A percentile compares a stretch with the other conserved stretches of the same genome.
Conservation (phyloP, 2,113 vertebrate genomes). For the Protobothrops mucrosquamatus region DNA sequence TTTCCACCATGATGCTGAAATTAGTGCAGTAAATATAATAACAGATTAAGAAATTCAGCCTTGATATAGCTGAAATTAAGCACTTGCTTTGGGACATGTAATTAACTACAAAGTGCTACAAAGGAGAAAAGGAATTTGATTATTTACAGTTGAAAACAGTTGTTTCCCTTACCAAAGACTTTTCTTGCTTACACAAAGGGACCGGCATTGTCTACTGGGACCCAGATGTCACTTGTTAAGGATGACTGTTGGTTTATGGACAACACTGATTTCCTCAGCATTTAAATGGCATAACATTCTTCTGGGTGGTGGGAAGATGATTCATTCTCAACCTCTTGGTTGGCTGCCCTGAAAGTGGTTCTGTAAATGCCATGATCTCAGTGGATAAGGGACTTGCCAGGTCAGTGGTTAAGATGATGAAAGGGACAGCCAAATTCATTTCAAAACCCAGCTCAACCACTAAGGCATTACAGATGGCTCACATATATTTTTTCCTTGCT, state of each 20-base stretch:
- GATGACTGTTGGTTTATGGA: background rate
- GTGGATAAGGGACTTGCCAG: background rate
- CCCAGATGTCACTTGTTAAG: background rate
- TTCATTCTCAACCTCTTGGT: background rate
- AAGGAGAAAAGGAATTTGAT: background rate
- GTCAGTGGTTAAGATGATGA: background rate
- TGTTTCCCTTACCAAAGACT: background rate
- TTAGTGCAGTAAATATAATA: background rate
- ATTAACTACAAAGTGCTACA: background rate
- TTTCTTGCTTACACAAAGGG: background rate
- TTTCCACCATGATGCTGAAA: background rate
- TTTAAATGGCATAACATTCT: background rate
- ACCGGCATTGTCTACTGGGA: background rate
- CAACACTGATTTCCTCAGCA: background rate
- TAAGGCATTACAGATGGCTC: background rate
- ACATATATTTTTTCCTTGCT: background rate
- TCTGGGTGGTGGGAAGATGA: background rate
- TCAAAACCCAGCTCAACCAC: background rate
- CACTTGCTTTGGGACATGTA: fast-evolving
- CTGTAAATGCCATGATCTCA: background rate
- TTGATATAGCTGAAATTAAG: background rate
- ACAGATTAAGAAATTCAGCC: background rate
- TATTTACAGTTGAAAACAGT: background rate
- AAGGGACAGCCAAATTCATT: background rate
- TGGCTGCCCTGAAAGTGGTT: background rate